These are phyloP conservation scores for Trachymyrmex cornetzi DNA, from an alignment of 1,140 invertebrate genomes.

Conservation along the genomic window DNA sequence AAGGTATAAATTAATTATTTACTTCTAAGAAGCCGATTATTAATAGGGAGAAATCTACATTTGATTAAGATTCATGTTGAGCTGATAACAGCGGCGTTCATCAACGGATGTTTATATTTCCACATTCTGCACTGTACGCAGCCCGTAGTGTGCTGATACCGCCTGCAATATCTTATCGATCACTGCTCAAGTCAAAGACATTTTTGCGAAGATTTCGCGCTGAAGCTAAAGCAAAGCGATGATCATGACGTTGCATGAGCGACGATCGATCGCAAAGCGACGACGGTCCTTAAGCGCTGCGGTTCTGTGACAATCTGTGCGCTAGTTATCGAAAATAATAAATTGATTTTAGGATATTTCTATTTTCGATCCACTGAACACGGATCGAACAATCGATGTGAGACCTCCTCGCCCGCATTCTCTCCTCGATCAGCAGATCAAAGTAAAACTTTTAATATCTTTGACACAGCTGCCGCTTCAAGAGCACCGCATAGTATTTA, in stretches of 20 bases:
- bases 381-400: slow-evolving; percentile 12
- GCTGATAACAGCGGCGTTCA: slow-evolving; percentile 11
- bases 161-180: slow-evolving; percentile 52
- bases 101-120: slow-evolving; percentile 47
- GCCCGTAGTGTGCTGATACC: slow-evolving; percentile 40
- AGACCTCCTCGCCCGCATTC: slow-evolving; percentile 45
- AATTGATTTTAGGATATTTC: slow-evolving; percentile 78
- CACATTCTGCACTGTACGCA: slow-evolving; percentile 44
- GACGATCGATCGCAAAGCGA: slow-evolving; percentile 30
- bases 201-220: slow-evolving; percentile 18
- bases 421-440: slow-evolving; percentile 53
- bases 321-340: slow-evolving; percentile 74
- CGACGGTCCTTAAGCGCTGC: slow-evolving; percentile 35
- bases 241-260: neutral
- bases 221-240: neutral
- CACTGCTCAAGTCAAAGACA: slow-evolving; percentile 35
- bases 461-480: slow-evolving; percentile 63
- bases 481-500: slow-evolving; percentile 62
- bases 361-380: slow-evolving; percentile 65
- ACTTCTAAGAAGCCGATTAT: slow-evolving; percentile 43
- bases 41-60: slow-evolving; percentile 21
- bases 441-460: slow-evolving; percentile 69
- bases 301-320: slow-evolving; percentile 74
- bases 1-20: slow-evolving; percentile 61
- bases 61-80: slow-evolving; percentile 6